A percentile compares a stretch with the other conserved stretches of the same genome.
These are phyloP conservation scores for Thereva nobilitata DNA, from an alignment of 2,888 invertebrate species.

Conservation along the genomic window DNA sequence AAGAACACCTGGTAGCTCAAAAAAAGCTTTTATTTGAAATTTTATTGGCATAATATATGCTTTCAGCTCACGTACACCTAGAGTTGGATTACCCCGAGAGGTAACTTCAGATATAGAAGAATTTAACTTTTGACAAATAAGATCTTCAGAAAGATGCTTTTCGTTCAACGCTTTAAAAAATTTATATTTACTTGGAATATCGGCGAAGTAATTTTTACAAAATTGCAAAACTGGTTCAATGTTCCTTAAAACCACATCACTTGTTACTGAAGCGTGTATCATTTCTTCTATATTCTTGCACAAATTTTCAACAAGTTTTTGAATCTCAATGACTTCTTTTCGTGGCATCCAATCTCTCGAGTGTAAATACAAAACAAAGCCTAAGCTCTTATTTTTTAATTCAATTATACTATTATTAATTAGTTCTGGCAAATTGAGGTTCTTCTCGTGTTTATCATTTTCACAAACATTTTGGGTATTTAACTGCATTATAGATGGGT, in stretches of 20 bases:
- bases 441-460: constrained; percentile 3
- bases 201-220: constrained; percentile 9
- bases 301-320: constrained; percentile 7
- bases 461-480: constrained; percentile 18
- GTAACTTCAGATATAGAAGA: constrained; percentile 20
- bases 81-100: background rate
- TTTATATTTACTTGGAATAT: constrained; percentile 11
- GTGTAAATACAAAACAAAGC: constrained; percentile 14
- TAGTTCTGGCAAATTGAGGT: too few species aligned
- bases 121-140: constrained; percentile 7
- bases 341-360: constrained; percentile 14
- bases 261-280: background rate
- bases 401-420: too few species aligned
- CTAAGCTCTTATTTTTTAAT: too few species aligned
- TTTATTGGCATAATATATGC: constrained; percentile 5
- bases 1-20: constrained; percentile 8
- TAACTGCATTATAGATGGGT: too few species aligned
- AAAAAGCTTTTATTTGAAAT: constrained; percentile 19
- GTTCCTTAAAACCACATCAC: background rate
- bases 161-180: constrained; percentile 10
- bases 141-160: constrained; percentile 9
- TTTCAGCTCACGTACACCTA: background rate
- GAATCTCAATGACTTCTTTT: constrained; percentile 6
- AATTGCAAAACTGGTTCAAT: background rate
- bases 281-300: constrained; percentile 5